Evolutionary conservation across 2,888 invertebrate genomes (phyloP).

Genomic region (Adelognathus sp.): DNA sequence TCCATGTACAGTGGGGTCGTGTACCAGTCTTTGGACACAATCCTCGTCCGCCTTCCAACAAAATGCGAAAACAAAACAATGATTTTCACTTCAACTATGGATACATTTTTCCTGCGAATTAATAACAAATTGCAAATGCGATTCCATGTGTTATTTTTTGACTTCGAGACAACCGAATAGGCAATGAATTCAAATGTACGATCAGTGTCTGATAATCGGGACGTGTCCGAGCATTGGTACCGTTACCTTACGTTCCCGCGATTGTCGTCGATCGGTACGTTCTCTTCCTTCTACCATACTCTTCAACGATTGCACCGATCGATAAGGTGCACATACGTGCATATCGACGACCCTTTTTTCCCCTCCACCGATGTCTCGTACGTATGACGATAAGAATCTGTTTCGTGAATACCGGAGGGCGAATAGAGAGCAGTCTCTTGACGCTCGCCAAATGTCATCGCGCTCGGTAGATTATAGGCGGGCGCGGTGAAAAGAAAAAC

Average conservation of each 20-base stretch:
- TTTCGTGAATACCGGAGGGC: slow-evolving; percentile 1
- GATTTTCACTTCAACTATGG: too few species aligned
- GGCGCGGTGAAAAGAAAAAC: neutral
- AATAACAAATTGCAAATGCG: too few species aligned
- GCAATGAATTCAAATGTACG: too few species aligned
- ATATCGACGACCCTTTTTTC: slow-evolving; percentile 21
- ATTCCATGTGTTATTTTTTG: too few species aligned
- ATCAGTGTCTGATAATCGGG: neutral
- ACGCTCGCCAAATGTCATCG: slow-evolving; percentile 47
- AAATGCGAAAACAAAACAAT: too few species aligned
- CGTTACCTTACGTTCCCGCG: neutral
- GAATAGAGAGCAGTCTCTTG: neutral
- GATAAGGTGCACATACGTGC: slow-evolving; percentile 16
- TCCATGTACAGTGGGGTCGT: too few species aligned
- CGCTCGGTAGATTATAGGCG: slow-evolving; percentile 14
- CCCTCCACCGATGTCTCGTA: slow-evolving; percentile 2
- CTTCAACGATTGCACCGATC: slow-evolving; percentile 13
- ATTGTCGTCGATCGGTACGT: neutral
- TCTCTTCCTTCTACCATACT: neutral
- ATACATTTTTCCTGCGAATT: too few species aligned
- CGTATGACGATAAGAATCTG: slow-evolving; percentile 35
- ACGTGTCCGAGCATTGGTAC: neutral
- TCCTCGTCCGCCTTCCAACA: too few species aligned
- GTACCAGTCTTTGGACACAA: too few species aligned
- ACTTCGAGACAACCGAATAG: too few species aligned